phyloP scores from a whole-genome alignment of 2,113 vertebrate genomes.

The Nannospalax galili region DNA sequence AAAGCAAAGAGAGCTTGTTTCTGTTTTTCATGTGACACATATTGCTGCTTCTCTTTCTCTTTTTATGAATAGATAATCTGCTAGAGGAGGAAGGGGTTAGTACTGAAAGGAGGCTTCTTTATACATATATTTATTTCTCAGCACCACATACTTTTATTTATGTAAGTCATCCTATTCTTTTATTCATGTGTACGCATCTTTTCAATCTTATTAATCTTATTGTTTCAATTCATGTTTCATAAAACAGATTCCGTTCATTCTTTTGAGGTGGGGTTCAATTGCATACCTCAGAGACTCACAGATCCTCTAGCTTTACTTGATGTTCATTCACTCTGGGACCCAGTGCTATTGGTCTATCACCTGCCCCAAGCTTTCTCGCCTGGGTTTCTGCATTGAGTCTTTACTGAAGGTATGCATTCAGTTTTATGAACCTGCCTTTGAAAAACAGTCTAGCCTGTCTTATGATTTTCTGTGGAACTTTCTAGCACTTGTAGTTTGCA shows the following conservation, averaged over 20 bases:
- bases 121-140: not conserved
- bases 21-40: not conserved
- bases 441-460: not conserved
- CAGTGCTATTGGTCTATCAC: not conserved
- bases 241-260: constrained; percentile 1
- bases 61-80: not conserved
- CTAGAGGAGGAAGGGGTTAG: not conserved
- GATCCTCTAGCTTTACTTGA: not conserved
- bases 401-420: not conserved
- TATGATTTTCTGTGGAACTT: not conserved
- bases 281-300: not conserved
- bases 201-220: constrained; percentile 20
- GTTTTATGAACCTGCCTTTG: not conserved
- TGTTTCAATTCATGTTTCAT: constrained; percentile 9
- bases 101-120: not conserved
- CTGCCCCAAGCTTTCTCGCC: not conserved
- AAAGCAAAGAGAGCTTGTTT: not conserved
- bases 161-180: not conserved
- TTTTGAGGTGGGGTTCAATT: not conserved
- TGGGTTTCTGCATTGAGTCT: not conserved
- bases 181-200: not conserved
- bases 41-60: not conserved
- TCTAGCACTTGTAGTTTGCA: not conserved
- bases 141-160: not conserved
- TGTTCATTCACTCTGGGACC: not conserved